phyloP scores from a whole-genome alignment of 2,888 invertebrate genomes.

The Sabellastarte sp. region DNA sequence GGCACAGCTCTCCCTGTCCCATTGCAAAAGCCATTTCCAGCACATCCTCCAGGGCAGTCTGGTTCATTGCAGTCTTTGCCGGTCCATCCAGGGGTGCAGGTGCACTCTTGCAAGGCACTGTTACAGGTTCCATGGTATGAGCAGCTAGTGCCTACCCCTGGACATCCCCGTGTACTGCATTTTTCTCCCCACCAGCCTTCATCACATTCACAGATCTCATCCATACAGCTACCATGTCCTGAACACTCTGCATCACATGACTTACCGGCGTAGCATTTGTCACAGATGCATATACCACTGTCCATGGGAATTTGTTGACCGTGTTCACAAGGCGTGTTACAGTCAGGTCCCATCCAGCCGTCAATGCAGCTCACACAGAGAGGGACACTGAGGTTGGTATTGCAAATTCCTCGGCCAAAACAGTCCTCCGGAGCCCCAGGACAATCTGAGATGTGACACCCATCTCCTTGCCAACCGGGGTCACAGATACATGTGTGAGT shows the following conservation, averaged over 20 bases:
- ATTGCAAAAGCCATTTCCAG: conserved; percentile 34
- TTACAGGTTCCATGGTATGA: conserved; percentile 40
- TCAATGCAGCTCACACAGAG: no score
- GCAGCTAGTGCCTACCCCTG: conserved; percentile 35
- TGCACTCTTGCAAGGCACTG: conserved; percentile 34
- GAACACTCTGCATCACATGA: conserved; percentile 41
- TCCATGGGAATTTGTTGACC: conserved; percentile 34
- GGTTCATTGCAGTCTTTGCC: conserved; percentile 37
- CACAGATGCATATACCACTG: conserved; percentile 35
- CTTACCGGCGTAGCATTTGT: conserved; percentile 37
- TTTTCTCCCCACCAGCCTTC: conserved; percentile 38
- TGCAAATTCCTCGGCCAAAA: neutral
- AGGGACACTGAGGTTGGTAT: neutral
- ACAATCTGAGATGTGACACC: conserved; percentile 37
- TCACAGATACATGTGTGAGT: conserved; percentile 38
- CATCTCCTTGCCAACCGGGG: conserved; percentile 34
- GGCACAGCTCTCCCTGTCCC: conserved; percentile 25
- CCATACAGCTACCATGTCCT: conserved; percentile 32
- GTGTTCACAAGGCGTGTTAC: conserved; percentile 35
- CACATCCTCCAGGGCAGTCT: conserved; percentile 42
- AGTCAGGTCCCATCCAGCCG: conserved; percentile 37
- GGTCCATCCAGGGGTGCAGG: conserved; percentile 39
- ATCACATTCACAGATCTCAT: conserved; percentile 35
- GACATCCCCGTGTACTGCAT: conserved; percentile 42
- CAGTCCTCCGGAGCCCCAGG: conserved; percentile 39